A percentile compares a stretch with the other conserved stretches of the same genome.
These are phyloP conservation scores for Lasiurus borealis DNA, from an alignment of 2,113 vertebrate genomes.

Conservation along the genomic window DNA sequence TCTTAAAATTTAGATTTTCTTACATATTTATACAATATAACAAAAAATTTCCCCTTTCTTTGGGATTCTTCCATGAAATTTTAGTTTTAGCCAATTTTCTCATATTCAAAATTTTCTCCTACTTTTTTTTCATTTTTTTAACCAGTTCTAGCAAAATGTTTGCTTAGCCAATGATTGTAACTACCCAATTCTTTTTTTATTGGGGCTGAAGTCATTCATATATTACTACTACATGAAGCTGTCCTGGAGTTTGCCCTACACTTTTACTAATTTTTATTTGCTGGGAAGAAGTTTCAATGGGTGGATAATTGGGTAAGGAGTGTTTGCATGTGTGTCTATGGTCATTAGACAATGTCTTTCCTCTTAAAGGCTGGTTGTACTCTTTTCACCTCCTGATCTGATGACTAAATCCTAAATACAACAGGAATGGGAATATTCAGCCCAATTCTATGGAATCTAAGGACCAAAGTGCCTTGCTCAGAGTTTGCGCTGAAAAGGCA, in stretches of 20 bases:
- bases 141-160: slow-evolving; percentile 27
- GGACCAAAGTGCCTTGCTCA: neutral
- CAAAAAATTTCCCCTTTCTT: neutral
- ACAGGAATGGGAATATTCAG: neutral
- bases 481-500: neutral
- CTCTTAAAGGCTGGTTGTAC: neutral
- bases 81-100: neutral
- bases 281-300: slow-evolving; percentile 4
- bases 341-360: neutral
- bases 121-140: neutral
- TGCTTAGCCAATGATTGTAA: neutral
- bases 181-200: neutral
- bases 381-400: neutral
- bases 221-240: neutral
- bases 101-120: neutral
- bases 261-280: neutral
- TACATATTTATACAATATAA: neutral
- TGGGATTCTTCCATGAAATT: neutral
- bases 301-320: neutral
- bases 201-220: neutral
- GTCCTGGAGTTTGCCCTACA: neutral
- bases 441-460: neutral
- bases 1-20: neutral
- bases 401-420: slow-evolving; percentile 36
- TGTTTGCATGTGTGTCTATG: neutral